These are phyloP conservation scores for Nothura maculosa DNA, from an alignment of 2,797 vertebrate genomes.

Conservation along the genomic window DNA sequence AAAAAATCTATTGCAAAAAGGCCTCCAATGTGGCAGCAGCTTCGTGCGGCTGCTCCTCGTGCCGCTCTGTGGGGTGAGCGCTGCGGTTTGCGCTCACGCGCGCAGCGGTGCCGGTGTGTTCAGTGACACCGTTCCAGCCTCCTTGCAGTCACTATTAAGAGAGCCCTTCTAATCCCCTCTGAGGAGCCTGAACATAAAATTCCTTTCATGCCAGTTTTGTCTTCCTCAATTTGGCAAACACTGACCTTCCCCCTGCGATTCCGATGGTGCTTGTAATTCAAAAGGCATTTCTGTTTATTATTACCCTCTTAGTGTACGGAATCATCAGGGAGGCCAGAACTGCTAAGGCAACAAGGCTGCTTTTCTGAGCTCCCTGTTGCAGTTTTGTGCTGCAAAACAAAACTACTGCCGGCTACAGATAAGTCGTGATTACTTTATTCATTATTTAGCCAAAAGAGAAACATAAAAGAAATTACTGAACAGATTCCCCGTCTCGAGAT, in stretches of 20 bases:
- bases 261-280: conserved; percentile 64
- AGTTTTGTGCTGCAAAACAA: not conserved
- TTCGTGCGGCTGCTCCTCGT: conserved; percentile 15
- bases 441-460: conserved; percentile 21
- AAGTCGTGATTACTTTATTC: conserved; percentile 10
- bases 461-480: not conserved
- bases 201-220: conserved; percentile 65
- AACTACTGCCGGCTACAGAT: not conserved
- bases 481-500: not conserved
- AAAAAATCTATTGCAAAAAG: conserved; percentile 41
- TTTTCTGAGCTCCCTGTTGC: conserved; percentile 8
- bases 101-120: conserved; percentile 12
- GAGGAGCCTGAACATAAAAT: conserved; percentile 59
- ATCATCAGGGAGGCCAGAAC: conserved; percentile 53
- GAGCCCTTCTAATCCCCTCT: conserved; percentile 63
- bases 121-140: conserved; percentile 58
- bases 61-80: not conserved
- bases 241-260: conserved; percentile 59
- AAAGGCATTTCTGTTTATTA: conserved; percentile 72
- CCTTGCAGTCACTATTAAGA: conserved; percentile 49
- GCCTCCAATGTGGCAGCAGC: conserved; percentile 9
- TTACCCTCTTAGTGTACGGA: conserved; percentile 46
- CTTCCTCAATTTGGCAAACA: conserved; percentile 54
- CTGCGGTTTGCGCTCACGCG: not conserved
- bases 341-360: conserved; percentile 28